A percentile compares a stretch with the other conserved stretches of the same genome.
These are phyloP conservation scores for Falco punctatus DNA, from an alignment of 2,113 vertebrate species.

Conservation along the genomic window DNA sequence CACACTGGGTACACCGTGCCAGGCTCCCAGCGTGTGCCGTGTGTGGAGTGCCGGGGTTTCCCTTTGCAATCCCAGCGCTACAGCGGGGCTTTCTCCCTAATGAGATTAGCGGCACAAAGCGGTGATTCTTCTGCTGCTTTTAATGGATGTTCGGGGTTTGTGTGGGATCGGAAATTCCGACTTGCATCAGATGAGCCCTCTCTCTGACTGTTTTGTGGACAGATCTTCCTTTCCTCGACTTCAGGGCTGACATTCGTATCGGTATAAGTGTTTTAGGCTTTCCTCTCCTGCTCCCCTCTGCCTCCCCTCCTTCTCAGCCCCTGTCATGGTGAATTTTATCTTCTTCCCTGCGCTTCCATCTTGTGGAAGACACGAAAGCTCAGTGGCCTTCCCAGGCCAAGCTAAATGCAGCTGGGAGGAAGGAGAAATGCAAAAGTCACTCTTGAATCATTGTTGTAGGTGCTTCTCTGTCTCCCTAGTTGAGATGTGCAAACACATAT, in stretches of 20 bases:
- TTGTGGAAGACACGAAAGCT: neutral
- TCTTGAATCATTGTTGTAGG: neutral
- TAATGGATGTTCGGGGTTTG: constrained; percentile 20
- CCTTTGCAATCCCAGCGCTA: neutral
- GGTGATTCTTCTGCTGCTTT: neutral
- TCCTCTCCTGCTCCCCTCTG: rapidly evolving
- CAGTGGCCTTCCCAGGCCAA: neutral
- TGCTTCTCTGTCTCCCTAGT: neutral
- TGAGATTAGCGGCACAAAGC: constrained; percentile 32
- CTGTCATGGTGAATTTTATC: neutral
- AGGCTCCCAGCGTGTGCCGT: neutral
- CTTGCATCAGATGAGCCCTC: constrained; percentile 14
- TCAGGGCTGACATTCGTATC: neutral
- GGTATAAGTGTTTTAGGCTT: neutral
- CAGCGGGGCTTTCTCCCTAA: constrained; percentile 17
- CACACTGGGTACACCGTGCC: rapidly evolving
- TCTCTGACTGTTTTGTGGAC: neutral
- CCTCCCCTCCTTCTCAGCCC: neutral
- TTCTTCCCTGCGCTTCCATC: neutral
- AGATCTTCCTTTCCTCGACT: neutral
- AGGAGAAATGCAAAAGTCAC: neutral
- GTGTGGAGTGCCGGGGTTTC: neutral
- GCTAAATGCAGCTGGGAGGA: neutral
- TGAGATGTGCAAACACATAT: neutral
- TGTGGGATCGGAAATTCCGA: constrained; percentile 32